phyloP scores from a whole-genome alignment of 2,888 invertebrate genomes.

The Archips crataeganus region DNA sequence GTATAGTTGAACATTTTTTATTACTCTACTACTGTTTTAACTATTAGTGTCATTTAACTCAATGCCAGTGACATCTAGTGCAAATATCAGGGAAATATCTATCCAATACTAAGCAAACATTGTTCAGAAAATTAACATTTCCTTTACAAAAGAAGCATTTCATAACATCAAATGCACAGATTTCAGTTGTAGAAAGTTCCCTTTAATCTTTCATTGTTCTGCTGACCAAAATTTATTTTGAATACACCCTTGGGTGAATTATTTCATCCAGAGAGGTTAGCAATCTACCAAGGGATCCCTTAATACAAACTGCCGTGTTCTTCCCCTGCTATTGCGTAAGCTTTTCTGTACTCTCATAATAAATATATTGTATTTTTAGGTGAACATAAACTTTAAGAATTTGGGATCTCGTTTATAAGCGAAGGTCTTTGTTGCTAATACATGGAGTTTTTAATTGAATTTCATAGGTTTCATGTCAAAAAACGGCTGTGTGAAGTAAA shows the following conservation, averaged over 20 bases:
- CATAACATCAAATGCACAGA: slow-evolving; percentile 60
- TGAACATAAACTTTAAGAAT: not conserved
- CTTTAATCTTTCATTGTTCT: slow-evolving; percentile 75
- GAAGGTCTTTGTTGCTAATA: not conserved
- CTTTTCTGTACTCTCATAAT: slow-evolving; percentile 14
- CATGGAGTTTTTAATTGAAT: not conserved
- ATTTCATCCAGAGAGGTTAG: slow-evolving; percentile 60
- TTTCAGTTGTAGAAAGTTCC: slow-evolving; percentile 68
- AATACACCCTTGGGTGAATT: slow-evolving; percentile 63
- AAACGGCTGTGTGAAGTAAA: slow-evolving; percentile 32
- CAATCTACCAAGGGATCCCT: slow-evolving; percentile 45
- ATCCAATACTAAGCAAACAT: not conserved
- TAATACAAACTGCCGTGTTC: slow-evolving; percentile 28
- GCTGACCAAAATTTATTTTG: slow-evolving; percentile 71
- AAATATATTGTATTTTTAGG: not conserved
- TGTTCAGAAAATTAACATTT: not conserved
- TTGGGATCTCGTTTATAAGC: not conserved
- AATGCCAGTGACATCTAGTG: not conserved
- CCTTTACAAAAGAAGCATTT: not conserved
- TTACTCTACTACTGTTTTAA: no score
- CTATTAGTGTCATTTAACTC: not conserved
- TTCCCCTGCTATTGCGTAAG: slow-evolving; percentile 15
- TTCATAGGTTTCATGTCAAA: slow-evolving; percentile 3
- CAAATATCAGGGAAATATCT: not conserved
- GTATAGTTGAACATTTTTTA: not conserved